A percentile compares a stretch with the other conserved stretches of the same genome.
phyloP scores from a whole-genome alignment of 2,888 invertebrate species.

The Phortica okadai region DNA sequence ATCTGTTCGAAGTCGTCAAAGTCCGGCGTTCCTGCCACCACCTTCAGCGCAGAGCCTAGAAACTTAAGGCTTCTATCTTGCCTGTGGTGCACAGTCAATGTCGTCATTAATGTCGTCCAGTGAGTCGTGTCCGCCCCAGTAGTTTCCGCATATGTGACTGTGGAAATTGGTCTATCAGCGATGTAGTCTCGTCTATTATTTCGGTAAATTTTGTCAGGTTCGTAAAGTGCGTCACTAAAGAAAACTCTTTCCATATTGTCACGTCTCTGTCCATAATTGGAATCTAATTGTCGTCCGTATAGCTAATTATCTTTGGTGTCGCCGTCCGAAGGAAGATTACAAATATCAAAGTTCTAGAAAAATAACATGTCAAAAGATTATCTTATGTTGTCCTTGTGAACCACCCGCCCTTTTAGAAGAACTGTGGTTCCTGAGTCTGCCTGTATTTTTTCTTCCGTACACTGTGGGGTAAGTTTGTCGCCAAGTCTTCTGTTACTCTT shows the following conservation, averaged over 20 bases:
- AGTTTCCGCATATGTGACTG: slow-evolving; percentile 38
- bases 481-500: slow-evolving; percentile 35
- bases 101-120: slow-evolving; percentile 26
- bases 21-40: too few species aligned
- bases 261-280: slow-evolving; percentile 40
- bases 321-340: slow-evolving; percentile 1
- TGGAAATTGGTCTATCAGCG: background rate
- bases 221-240: too few species aligned
- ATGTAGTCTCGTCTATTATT: too few species aligned
- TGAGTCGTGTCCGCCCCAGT: slow-evolving; percentile 31
- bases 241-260: too few species aligned
- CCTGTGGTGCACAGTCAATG: slow-evolving; percentile 26
- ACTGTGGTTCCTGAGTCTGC: slow-evolving; percentile 45
- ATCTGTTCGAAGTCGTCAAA: too few species aligned
- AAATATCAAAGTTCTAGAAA: slow-evolving; percentile 18
- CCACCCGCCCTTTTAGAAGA: slow-evolving; percentile 22
- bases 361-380: background rate
- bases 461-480: slow-evolving; percentile 24
- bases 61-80: too few species aligned
- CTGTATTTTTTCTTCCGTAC: slow-evolving; percentile 36
- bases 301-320: slow-evolving; percentile 36
- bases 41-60: too few species aligned
- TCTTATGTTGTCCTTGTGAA: background rate
- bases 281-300: slow-evolving; percentile 38
- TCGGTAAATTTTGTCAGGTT: too few species aligned